A percentile compares a stretch with the other conserved stretches of the same genome.
Conservation (phyloP, 1,140 invertebrate genomes). For the Halesus radiatus region DNA sequence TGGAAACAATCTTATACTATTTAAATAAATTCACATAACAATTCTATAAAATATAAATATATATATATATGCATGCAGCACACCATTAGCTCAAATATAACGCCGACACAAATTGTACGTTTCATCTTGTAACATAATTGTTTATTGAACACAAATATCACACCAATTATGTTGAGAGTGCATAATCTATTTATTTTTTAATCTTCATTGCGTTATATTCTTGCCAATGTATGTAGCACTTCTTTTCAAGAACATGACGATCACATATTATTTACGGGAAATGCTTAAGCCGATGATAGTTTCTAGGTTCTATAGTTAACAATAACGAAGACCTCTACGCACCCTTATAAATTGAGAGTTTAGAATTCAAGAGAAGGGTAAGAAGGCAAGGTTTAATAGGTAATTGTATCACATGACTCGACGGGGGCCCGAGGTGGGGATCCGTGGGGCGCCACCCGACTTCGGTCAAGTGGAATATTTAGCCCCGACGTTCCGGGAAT, state of each 20-base stretch:
- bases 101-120: no score
- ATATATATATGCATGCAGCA: not conserved
- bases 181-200: no score
- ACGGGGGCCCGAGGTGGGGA: not conserved
- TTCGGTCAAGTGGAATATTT: slow-evolving; percentile 21
- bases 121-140: no score
- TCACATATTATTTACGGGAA: slow-evolving; percentile 19
- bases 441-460: not conserved
- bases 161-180: no score
- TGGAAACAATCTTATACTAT: slow-evolving; percentile 20
- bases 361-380: slow-evolving; percentile 34
- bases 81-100: not conserved
- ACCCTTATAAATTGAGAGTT: slow-evolving; percentile 35
- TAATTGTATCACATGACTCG: slow-evolving; percentile 26
- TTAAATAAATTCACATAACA: slow-evolving; percentile 30
- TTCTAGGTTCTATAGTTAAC: slow-evolving; percentile 11
- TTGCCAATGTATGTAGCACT: not conserved
- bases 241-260: slow-evolving; percentile 15
- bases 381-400: slow-evolving; percentile 29
- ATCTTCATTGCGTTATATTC: no score
- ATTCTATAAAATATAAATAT: slow-evolving; percentile 23
- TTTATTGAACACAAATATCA: no score
- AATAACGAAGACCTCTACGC: slow-evolving; percentile 27
- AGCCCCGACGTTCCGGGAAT: slow-evolving; percentile 26
- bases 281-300: slow-evolving; percentile 11